Evolutionary conservation across 2,113 vertebrate genomes (phyloP).

Genomic region (Psophia crepitans): DNA sequence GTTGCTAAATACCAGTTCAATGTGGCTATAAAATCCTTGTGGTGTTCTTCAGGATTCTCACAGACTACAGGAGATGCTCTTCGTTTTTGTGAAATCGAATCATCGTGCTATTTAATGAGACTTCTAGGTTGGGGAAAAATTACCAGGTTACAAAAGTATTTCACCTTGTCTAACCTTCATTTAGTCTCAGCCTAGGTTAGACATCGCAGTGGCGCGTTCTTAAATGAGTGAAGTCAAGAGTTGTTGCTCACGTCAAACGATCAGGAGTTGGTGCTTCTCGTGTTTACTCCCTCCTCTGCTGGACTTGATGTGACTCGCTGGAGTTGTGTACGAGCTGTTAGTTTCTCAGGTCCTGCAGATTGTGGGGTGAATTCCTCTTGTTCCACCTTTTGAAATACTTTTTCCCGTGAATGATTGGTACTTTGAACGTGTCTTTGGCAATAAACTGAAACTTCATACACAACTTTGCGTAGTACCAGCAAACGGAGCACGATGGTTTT

Average conservation of each 20-base stretch:
- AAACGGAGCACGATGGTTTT: background rate
- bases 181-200: background rate
- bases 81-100: background rate
- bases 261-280: background rate
- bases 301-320: background rate
- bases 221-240: background rate
- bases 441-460: background rate
- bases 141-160: background rate
- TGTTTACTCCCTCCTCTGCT: background rate
- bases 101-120: background rate
- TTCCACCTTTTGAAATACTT: background rate
- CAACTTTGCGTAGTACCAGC: background rate
- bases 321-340: background rate
- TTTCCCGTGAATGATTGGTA: background rate
- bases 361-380: background rate
- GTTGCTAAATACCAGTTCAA: background rate
- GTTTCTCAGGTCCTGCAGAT: background rate
- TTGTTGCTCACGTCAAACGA: background rate
- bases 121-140: background rate
- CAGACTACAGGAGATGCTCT: background rate
- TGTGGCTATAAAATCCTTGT: background rate
- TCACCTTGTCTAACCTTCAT: background rate
- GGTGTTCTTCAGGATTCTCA: rapidly evolving
- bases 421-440: background rate
- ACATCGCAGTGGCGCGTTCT: rapidly evolving